phyloP scores from a whole-genome alignment of 2,113 vertebrate genomes.

The Aphyosemion australe region DNA sequence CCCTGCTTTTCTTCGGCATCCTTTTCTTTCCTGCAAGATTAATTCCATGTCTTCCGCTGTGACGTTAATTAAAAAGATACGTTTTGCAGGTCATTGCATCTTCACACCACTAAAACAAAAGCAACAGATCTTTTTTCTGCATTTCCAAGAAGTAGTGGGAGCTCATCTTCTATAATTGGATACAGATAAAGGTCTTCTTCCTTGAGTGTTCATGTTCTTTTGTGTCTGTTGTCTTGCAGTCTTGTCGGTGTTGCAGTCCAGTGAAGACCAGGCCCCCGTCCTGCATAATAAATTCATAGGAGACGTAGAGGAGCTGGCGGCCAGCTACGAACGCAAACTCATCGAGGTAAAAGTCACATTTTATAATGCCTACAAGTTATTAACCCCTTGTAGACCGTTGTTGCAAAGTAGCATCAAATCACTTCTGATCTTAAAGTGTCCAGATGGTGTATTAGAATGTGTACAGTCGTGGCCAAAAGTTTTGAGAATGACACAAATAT shows the following conservation, averaged over 20 bases:
- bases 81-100: slow-evolving; percentile 2
- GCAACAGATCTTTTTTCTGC: too few species aligned
- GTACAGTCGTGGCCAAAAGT: too few species aligned
- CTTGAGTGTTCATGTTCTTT: background rate
- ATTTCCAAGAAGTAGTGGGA: too few species aligned
- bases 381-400: background rate
- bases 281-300: slow-evolving; percentile 87
- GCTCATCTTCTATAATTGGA: background rate
- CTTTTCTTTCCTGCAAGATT: background rate
- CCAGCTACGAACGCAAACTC: slow-evolving; percentile 94
- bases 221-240: slow-evolving; percentile 51
- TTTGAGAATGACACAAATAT: too few species aligned
- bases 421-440: too few species aligned
- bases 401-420: too few species aligned
- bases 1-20: background rate
- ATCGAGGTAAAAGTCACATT: slow-evolving; percentile 88
- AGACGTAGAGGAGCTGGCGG: slow-evolving; percentile 89
- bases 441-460: too few species aligned
- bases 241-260: slow-evolving; percentile 72
- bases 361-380: background rate
- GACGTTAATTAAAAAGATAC: slow-evolving; percentile 36
- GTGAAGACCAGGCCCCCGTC: slow-evolving; percentile 81
- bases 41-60: slow-evolving; percentile 1
- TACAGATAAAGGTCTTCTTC: background rate
- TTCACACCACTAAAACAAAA: background rate